Base-by-base conservation (phyloP, 1,140 invertebrate species). In the Psix sp. region DNA sequence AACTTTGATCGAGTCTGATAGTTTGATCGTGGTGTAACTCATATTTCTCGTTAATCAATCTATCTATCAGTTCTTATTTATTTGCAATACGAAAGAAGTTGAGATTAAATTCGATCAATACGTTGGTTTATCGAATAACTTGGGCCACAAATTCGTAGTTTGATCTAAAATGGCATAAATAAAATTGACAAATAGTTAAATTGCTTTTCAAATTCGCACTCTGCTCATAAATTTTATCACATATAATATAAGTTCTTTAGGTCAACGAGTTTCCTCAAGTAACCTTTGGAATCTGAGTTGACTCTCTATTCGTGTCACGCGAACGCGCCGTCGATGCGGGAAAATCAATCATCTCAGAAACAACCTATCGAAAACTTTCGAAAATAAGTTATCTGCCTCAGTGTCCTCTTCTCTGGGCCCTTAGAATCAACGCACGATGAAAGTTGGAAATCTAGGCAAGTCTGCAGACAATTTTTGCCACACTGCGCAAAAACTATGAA, bases 301-400 rank as follows among this genome's bases (percentile, higher is more conserved):
- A 70, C 59, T 70, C 59, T 54, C 29, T 40, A 65, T 65, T 65
- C 59, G 63, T 57, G 71, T 74, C 63, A 68, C 51, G 63, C 42
- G 35, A 74, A 40, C 42, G 42, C 35, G 56, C 51, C 60, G 33
- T 54, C 71, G 71, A 74, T 74, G 56, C 63, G 52, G 46, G 45
- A 74, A 74, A 74, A 74, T 74, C 72, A 74, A 74, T 68, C 72
- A 74, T 74, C 52, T 48, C 59, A 65, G 65, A 75, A 75, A 75
- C 73, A 75, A 75, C 52, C 73, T 42, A 75, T 70, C 65, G 54
- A 75, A 75, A 70, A 75, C 73, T 75, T 75, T 60, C 6, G 42
- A 36, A 75, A 75, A 75, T 75, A 70, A 75, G 73, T 75, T 71
- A 71, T 76, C 56, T 45, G 42, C 33, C 24, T 9, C 31, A 29